A percentile compares a stretch with the other conserved stretches of the same genome.
phyloP scores from a whole-genome alignment of 2,888 invertebrate genomes.

The Blera fallax region DNA sequence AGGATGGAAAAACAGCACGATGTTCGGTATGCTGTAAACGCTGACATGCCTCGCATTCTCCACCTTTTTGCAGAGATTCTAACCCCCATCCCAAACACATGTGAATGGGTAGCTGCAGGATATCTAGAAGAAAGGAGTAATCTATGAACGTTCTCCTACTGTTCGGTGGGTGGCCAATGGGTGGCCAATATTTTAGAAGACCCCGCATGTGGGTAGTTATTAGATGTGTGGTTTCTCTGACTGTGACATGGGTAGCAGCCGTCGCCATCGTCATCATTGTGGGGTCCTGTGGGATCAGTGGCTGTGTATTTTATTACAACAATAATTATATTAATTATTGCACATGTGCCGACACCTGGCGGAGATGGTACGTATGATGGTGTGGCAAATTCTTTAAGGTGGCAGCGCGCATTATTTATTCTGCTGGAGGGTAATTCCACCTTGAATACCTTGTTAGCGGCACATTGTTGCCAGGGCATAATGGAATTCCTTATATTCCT shows the following conservation, averaged over 20 bases:
- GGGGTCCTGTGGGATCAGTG: constrained; percentile 63
- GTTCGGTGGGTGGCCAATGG: constrained; percentile 53
- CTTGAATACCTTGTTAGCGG: constrained; percentile 69
- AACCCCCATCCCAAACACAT: not conserved
- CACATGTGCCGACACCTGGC: constrained; percentile 64
- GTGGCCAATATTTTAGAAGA: constrained; percentile 57
- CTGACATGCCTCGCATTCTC: constrained; percentile 67
- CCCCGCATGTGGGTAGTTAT: constrained; percentile 54
- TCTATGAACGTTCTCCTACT: constrained; percentile 25
- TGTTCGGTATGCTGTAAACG: constrained; percentile 67
- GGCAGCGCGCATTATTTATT: constrained; percentile 40
- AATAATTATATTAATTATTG: constrained; percentile 72
- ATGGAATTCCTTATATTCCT: constrained; percentile 58
- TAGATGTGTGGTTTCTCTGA: constrained; percentile 71
- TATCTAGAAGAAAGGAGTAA: constrained; percentile 45
- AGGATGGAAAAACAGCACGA: constrained; percentile 33
- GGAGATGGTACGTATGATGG: not conserved
- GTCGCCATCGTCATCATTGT: not conserved
- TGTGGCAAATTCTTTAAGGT: constrained; percentile 37
- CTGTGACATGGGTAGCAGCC: constrained; percentile 56
- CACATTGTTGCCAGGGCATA: constrained; percentile 51
- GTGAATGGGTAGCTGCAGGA: not conserved
- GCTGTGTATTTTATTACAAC: constrained; percentile 69
- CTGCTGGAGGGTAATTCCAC: constrained; percentile 59
- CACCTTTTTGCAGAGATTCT: constrained; percentile 64